phyloP scores from a whole-genome alignment of 2,797 vertebrate species.

The Labeo calbasu region DNA sequence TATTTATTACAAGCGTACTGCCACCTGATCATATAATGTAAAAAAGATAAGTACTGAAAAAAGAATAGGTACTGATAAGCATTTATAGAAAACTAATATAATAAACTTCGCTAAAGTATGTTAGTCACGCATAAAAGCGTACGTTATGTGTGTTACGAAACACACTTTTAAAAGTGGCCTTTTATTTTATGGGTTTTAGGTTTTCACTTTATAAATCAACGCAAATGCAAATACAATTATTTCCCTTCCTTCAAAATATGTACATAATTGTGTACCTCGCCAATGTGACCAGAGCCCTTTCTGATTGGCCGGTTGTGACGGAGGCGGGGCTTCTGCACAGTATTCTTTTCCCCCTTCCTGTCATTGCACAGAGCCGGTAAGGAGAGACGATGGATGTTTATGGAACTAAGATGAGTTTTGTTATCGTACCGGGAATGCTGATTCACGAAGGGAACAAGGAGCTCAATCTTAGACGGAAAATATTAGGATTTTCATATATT shows the following conservation, averaged over 20 bases:
- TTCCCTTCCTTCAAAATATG: background rate
- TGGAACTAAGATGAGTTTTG: background rate
- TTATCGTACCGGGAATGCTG: background rate
- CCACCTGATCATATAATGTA: no score
- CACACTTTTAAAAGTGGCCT: background rate
- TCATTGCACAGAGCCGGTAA: background rate
- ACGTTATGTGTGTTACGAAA: background rate
- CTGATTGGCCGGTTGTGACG: constrained; percentile 9
- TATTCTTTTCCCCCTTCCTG: constrained; percentile 20
- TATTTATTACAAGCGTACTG: background rate
- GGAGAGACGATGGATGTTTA: background rate
- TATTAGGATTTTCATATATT: background rate
- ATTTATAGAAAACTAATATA: background rate
- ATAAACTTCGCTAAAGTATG: no score
- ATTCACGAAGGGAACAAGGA: background rate
- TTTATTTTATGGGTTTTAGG: background rate
- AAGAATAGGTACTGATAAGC: background rate
- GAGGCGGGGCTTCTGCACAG: constrained; percentile 30
- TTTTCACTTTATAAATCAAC: background rate
- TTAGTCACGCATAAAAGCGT: background rate
- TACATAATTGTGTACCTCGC: background rate
- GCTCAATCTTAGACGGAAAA: background rate
- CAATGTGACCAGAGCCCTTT: background rate
- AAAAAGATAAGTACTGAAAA: no score
- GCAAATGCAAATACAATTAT: background rate